Evolutionary conservation across 2,797 vertebrate genomes (phyloP).

Genomic region (Atherinosoma microstoma): DNA sequence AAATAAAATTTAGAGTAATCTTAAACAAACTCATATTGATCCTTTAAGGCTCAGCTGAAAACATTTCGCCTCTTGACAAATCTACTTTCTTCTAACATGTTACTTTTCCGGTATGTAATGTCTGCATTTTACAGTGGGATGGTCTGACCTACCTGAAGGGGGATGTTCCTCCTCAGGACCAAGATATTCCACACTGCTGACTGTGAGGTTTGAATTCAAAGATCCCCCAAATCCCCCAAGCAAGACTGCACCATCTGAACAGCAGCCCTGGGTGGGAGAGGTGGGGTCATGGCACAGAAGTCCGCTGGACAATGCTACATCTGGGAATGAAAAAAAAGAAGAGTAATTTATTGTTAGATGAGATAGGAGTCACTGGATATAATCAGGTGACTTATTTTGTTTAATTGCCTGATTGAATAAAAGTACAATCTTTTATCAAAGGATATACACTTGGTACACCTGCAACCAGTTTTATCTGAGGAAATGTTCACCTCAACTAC

Average conservation of each 20-base stretch:
- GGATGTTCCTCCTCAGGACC: slow-evolving; percentile 81
- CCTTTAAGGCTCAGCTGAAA: slow-evolving; percentile 10
- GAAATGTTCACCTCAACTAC: neutral
- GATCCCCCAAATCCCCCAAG: slow-evolving; percentile 77
- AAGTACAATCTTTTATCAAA: neutral
- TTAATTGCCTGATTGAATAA: neutral
- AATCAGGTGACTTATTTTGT: neutral
- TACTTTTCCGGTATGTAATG: neutral
- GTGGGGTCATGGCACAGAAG: slow-evolving; percentile 77
- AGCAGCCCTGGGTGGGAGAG: slow-evolving; percentile 78
- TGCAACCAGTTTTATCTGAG: accelerated
- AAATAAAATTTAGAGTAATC: slow-evolving; percentile 12
- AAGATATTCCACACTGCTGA: slow-evolving; percentile 86
- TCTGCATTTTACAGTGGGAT: slow-evolving; percentile 7
- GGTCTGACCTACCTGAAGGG: slow-evolving; percentile 64
- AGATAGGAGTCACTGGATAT: neutral
- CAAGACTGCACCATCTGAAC: slow-evolving; percentile 77
- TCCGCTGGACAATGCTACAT: slow-evolving; percentile 84
- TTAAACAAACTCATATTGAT: slow-evolving; percentile 8
- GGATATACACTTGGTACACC: neutral
- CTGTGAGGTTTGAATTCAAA: slow-evolving; percentile 75
- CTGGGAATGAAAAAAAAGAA: slow-evolving; percentile 44
- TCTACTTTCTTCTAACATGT: neutral
- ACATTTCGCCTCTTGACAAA: slow-evolving; percentile 5
- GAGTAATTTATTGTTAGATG: neutral